These are phyloP conservation scores for Cochlearius cochlearius DNA, from an alignment of 2,113 vertebrate species.

Conservation along the genomic window DNA sequence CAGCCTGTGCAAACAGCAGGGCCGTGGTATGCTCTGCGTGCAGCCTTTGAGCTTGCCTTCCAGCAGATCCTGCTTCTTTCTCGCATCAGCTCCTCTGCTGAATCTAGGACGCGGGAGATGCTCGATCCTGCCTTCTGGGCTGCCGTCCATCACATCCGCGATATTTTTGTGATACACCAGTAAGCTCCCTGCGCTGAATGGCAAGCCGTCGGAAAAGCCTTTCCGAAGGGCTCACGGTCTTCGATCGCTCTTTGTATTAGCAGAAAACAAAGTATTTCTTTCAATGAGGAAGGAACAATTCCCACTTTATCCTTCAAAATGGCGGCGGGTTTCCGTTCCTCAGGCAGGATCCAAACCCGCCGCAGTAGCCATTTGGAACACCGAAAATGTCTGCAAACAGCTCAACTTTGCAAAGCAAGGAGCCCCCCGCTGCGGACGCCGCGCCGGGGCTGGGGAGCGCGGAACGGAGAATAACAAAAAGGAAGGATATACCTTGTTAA, in stretches of 20 bases:
- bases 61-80: not conserved
- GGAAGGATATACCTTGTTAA: not conserved
- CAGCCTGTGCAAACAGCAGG: not conserved
- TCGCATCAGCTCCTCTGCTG: not conserved
- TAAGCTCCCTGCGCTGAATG: not conserved
- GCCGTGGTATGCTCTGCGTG: not conserved
- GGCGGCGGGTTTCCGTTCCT: not conserved
- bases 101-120: not conserved
- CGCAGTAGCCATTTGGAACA: not conserved
- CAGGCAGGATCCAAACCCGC: not conserved
- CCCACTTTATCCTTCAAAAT: not conserved
- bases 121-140: slow-evolving; percentile 35
- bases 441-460: fast-evolving
- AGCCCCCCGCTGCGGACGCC: fast-evolving
- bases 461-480: not conserved
- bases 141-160: not conserved
- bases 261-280: not conserved
- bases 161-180: not conserved
- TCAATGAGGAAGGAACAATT: not conserved
- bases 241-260: not conserved
- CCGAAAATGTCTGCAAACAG: not conserved
- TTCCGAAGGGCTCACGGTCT: not conserved
- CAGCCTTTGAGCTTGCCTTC: not conserved
- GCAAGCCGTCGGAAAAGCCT: not conserved
- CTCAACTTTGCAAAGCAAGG: not conserved